Conservation (phyloP, 2,797 vertebrate genomes). For the Chloroceryle inda region DNA sequence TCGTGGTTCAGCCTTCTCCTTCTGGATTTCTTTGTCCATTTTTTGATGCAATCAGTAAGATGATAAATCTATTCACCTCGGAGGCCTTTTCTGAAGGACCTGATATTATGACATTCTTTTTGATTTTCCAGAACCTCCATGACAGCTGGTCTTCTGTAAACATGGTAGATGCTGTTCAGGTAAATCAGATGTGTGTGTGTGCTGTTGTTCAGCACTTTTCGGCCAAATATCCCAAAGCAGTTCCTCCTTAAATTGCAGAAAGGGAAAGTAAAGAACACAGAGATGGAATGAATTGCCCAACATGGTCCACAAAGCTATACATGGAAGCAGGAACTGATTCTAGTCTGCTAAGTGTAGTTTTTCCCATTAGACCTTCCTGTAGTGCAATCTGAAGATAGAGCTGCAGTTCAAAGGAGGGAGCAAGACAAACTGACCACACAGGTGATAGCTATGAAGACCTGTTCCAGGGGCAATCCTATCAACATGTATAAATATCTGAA, state of each 20-base stretch:
- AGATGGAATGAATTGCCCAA: not conserved
- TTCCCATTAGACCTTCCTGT: not conserved
- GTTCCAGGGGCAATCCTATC: not conserved
- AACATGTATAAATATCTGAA: not conserved
- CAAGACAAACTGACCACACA: not conserved
- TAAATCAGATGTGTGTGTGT: not conserved
- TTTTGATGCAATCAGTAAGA: not conserved
- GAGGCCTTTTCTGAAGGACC: not conserved
- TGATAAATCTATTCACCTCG: not conserved
- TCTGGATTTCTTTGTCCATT: not conserved
- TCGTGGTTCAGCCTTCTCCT: not conserved
- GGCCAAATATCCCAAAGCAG: not conserved
- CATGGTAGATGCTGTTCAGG: not conserved
- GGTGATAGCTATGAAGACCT: not conserved
- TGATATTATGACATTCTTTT: not conserved
- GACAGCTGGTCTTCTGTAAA: not conserved
- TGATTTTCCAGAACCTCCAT: not conserved
- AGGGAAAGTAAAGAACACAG: not conserved
- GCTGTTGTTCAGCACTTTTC: not conserved
- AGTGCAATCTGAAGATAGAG: not conserved
- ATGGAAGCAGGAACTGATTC: not conserved
- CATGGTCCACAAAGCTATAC: not conserved
- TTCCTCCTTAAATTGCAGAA: not conserved
- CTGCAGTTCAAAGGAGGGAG: not conserved
- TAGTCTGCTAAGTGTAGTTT: not conserved